Percentiles rank a stretch among this genome's conserved stretches.
Conservation (phyloP, 2,113 vertebrate genomes). For the Oncorhynchus clarkii region DNA sequence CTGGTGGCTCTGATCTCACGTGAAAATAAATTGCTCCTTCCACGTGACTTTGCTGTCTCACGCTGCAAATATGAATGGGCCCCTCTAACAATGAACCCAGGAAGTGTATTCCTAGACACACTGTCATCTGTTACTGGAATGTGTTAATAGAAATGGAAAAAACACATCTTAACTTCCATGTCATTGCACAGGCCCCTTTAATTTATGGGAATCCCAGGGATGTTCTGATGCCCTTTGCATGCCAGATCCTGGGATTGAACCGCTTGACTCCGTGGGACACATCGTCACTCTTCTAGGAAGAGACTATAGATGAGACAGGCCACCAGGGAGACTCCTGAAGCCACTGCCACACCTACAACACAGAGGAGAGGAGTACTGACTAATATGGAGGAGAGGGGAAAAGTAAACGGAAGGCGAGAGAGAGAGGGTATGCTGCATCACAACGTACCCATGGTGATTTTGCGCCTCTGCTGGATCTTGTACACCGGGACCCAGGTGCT, state of each 20-base stretch:
- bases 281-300: background rate
- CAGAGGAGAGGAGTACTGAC: constrained; percentile 35
- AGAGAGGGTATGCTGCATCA: background rate
- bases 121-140: background rate
- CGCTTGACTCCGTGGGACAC: background rate
- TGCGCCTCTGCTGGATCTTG: constrained; percentile 61
- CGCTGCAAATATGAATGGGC: too few species aligned
- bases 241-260: too few species aligned
- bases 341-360: constrained; percentile 70
- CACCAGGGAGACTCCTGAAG: constrained; percentile 65
- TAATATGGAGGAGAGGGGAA: constrained; percentile 2
- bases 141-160: background rate
- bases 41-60: background rate
- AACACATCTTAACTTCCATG: background rate
- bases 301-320: constrained; percentile 70
- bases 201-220: background rate
- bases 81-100: too few species aligned
- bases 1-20: too few species aligned
- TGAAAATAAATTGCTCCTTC: too few species aligned
- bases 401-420: background rate
- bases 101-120: background rate
- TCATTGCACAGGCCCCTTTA: constrained; percentile 22
- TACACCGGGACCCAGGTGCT: background rate
- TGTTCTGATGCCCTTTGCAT: background rate
- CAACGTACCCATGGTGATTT: background rate